phyloP scores from a whole-genome alignment of 2,113 vertebrate genomes.

The Pseudois nayaur region DNA sequence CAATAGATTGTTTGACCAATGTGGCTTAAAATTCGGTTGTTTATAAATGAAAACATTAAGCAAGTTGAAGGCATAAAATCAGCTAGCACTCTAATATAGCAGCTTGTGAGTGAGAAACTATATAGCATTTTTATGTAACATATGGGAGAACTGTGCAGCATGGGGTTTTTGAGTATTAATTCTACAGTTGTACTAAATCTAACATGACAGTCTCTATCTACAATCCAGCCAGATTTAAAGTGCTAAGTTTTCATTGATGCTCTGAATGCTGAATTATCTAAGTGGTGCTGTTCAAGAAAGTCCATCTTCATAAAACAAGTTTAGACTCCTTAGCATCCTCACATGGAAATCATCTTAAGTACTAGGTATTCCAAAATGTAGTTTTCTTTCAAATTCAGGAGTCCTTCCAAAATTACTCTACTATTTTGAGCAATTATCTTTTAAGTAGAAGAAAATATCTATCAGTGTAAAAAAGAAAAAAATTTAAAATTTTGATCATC shows the following conservation, averaged over 20 bases:
- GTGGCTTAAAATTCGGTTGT: slow-evolving; percentile 51
- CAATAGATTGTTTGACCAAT: slow-evolving; percentile 53
- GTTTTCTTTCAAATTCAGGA: slow-evolving; percentile 26
- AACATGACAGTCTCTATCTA: slow-evolving; percentile 74
- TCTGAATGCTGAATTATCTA: slow-evolving; percentile 60
- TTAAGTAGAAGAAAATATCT: neutral
- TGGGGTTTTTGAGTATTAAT: slow-evolving; percentile 75
- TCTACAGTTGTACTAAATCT: slow-evolving; percentile 80
- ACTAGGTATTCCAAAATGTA: slow-evolving; percentile 23
- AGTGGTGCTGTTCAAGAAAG: slow-evolving; percentile 47
- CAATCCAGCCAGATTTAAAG: slow-evolving; percentile 74
- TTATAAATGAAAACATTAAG: slow-evolving; percentile 72
- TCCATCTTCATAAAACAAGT: slow-evolving; percentile 24
- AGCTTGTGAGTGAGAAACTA: slow-evolving; percentile 72
- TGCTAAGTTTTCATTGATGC: slow-evolving; percentile 66
- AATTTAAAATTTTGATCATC: neutral
- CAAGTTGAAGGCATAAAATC: slow-evolving; percentile 62
- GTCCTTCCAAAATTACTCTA: slow-evolving; percentile 20
- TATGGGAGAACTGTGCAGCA: slow-evolving; percentile 75
- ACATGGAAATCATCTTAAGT: slow-evolving; percentile 7
- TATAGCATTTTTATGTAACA: slow-evolving; percentile 77
- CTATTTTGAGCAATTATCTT: slow-evolving; percentile 9
- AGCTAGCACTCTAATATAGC: slow-evolving; percentile 63
- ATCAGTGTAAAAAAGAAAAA: neutral
- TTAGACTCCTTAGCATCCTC: slow-evolving; percentile 23